Conservation (phyloP, 2,113 vertebrate genomes). For the Onychostoma macrolepis region DNA sequence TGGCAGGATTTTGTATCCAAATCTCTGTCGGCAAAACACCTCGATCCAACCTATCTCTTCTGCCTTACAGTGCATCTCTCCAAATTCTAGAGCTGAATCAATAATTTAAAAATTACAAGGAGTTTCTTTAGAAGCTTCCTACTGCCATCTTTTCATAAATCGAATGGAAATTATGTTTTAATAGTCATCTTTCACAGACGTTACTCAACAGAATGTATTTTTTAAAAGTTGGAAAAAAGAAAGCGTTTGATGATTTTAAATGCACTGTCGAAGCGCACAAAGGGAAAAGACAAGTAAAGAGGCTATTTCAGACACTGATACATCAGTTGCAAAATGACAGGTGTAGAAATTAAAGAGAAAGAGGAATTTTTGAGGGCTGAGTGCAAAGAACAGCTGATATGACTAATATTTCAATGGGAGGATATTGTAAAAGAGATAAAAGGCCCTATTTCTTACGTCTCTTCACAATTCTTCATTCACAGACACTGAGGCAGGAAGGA, state of each 20-base stretch:
- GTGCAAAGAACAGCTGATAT: slow-evolving; percentile 31
- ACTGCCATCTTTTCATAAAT: slow-evolving; percentile 1
- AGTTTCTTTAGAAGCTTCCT: background rate
- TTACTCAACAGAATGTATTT: background rate
- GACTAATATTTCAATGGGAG: slow-evolving; percentile 44
- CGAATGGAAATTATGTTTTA: slow-evolving; percentile 3
- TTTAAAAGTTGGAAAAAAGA: background rate
- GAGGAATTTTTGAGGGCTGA: slow-evolving; percentile 10
- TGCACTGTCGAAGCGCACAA: slow-evolving; percentile 3
- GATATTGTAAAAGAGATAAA: slow-evolving; percentile 50
- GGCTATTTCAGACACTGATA: slow-evolving; percentile 20
- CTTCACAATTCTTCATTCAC: slow-evolving; percentile 45
- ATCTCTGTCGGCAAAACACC: background rate
- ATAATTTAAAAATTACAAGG: background rate
- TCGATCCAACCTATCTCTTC: background rate
- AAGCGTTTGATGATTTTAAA: slow-evolving; percentile 27
- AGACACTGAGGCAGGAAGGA: slow-evolving; percentile 46
- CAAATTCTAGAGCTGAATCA: background rate
- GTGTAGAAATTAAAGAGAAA: slow-evolving; percentile 14
- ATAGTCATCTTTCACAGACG: background rate
- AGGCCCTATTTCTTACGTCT: slow-evolving; percentile 22
- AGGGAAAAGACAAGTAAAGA: slow-evolving; percentile 10
- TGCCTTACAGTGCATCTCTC: background rate
- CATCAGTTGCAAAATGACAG: slow-evolving; percentile 34
- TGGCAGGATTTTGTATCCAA: background rate